Evolutionary conservation across 2,888 invertebrate species (phyloP).

Genomic region (Coremacera marginata): DNA sequence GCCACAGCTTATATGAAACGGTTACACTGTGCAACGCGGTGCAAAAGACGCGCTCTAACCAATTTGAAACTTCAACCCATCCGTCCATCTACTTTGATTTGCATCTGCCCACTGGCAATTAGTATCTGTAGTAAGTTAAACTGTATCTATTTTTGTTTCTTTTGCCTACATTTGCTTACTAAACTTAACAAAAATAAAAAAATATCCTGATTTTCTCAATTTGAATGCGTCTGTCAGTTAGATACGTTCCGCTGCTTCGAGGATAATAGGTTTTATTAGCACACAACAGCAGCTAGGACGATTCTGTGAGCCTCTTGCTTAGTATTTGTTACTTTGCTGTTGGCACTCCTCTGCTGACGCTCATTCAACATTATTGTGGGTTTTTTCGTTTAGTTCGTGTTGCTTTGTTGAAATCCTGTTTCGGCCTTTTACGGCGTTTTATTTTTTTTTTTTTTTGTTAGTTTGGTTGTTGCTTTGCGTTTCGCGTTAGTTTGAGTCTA

Average conservation of each 20-base stretch:
- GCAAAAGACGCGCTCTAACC: too few species aligned
- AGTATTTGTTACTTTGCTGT: neutral
- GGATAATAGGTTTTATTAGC: constrained; percentile 35
- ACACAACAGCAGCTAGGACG: constrained; percentile 8
- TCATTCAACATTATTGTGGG: neutral
- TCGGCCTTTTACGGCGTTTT: neutral
- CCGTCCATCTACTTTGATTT: neutral
- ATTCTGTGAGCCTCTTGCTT: neutral
- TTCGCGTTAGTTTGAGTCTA: constrained; percentile 24
- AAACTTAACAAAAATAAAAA: neutral
- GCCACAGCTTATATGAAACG: too few species aligned
- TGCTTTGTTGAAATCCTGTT: neutral
- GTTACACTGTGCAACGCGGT: too few species aligned
- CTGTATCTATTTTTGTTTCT: neutral
- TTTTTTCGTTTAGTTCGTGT: neutral
- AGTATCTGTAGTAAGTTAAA: neutral
- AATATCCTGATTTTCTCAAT: neutral
- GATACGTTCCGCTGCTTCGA: neutral
- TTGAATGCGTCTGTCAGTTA: neutral
- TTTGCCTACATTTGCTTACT: neutral
- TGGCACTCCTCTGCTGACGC: neutral
- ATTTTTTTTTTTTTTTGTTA: neutral
- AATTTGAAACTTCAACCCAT: too few species aligned
- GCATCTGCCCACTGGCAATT: neutral
- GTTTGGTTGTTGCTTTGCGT: constrained; percentile 7